A percentile compares a stretch with the other conserved stretches of the same genome.
These are phyloP conservation scores for Lasiurus borealis DNA, from an alignment of 2,113 vertebrate species.

Conservation along the genomic window DNA sequence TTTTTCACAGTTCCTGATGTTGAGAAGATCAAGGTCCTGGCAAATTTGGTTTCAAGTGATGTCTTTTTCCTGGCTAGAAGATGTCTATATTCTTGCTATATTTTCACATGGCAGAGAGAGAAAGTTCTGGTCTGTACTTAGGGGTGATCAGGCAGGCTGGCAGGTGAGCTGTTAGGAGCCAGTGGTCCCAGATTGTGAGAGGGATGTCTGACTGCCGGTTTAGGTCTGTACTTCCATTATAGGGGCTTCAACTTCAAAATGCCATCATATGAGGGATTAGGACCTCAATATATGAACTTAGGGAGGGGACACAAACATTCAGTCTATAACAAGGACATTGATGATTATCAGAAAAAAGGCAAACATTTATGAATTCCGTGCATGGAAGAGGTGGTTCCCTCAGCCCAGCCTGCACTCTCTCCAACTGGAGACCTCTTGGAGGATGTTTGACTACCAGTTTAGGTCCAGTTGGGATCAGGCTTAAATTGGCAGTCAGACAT, in stretches of 20 bases:
- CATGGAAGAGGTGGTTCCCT: too few species aligned
- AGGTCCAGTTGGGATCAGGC: too few species aligned
- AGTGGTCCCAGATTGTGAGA: too few species aligned
- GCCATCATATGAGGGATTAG: not conserved
- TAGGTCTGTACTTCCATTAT: not conserved
- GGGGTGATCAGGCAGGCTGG: too few species aligned
- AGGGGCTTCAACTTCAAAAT: not conserved
- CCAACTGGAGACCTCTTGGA: too few species aligned
- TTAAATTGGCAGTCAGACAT: too few species aligned
- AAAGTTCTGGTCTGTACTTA: not conserved
- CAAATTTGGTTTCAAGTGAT: not conserved
- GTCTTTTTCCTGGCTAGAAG: not conserved
- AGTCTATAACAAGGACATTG: not conserved
- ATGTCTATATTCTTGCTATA: not conserved
- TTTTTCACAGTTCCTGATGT: not conserved
- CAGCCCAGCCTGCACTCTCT: too few species aligned
- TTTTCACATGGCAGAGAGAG: not conserved
- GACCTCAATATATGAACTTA: not conserved
- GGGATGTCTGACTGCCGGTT: too few species aligned
- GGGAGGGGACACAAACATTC: not conserved
- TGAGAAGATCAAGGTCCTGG: not conserved
- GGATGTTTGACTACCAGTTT: too few species aligned
- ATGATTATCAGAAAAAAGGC: not conserved
- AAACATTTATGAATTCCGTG: not conserved
- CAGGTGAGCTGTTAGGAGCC: too few species aligned